These are phyloP conservation scores for Spilogale gracilis DNA, from an alignment of 2,113 vertebrate species.

Conservation along the genomic window DNA sequence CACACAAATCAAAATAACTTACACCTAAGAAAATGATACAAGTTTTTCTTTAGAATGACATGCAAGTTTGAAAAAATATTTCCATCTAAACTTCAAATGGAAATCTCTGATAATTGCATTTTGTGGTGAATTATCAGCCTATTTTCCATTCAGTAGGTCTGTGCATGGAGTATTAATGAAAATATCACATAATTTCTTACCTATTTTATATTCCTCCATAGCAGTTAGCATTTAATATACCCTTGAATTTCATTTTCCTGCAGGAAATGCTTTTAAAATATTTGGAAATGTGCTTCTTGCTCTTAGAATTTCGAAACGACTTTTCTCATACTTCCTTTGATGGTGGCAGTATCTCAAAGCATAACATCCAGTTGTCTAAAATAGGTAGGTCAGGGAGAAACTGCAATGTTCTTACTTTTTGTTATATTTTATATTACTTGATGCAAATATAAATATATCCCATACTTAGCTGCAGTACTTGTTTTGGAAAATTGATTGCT, in stretches of 20 bases:
- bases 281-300: constrained; percentile 42
- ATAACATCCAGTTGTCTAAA: constrained; percentile 41
- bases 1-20: constrained; percentile 4
- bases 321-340: constrained; percentile 62
- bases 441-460: constrained; percentile 38
- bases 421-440: constrained; percentile 11
- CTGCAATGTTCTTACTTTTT: background rate
- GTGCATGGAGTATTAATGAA: background rate
- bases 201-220: constrained; percentile 60
- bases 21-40: constrained; percentile 2
- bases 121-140: constrained; percentile 60
- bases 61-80: background rate
- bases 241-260: constrained; percentile 61
- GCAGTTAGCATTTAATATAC: constrained; percentile 53
- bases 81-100: constrained; percentile 50
- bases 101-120: constrained; percentile 61
- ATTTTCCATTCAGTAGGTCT: constrained; percentile 53
- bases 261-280: constrained; percentile 63
- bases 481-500: background rate
- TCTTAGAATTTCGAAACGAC: constrained; percentile 67
- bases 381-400: constrained; percentile 47
- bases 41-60: constrained; percentile 32
- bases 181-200: constrained; percentile 33
- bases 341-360: constrained; percentile 44
- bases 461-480: background rate